phyloP scores from a whole-genome alignment of 2,888 invertebrate genomes.

The Euzetes globulus region DNA sequence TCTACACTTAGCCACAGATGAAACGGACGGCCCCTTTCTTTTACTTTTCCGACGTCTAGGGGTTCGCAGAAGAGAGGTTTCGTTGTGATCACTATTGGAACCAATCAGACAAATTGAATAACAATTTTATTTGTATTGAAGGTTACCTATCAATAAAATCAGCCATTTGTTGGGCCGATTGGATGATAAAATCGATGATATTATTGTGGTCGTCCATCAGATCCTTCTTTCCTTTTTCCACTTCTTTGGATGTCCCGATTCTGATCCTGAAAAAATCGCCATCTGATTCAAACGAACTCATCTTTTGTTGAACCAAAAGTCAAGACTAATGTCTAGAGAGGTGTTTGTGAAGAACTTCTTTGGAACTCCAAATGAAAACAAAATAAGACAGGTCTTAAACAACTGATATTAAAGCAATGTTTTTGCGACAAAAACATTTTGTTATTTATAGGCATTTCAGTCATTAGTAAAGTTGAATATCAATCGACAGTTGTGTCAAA shows the following conservation, averaged over 20 bases:
- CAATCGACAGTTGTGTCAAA: too few relatives aligned
- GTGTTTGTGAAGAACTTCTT: too few relatives aligned
- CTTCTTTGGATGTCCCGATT: neutral
- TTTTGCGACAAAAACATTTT: too few relatives aligned
- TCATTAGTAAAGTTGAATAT: too few relatives aligned
- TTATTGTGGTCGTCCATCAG: neutral
- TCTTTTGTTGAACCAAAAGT: neutral
- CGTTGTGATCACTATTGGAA: neutral
- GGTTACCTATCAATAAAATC: neutral
- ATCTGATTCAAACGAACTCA: neutral
- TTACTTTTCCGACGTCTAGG: conserved; percentile 2
- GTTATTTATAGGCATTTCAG: too few relatives aligned
- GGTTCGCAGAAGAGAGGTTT: neutral
- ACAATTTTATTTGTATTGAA: neutral
- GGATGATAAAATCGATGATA: neutral
- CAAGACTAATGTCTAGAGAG: too few relatives aligned
- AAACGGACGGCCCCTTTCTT: neutral
- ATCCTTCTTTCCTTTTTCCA: neutral
- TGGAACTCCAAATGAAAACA: too few relatives aligned
- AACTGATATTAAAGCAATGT: too few relatives aligned
- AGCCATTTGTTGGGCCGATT: conserved; percentile 7
- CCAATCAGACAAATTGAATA: neutral
- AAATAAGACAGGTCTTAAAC: too few relatives aligned
- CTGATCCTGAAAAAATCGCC: neutral
- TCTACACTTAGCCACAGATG: neutral